Evolutionary conservation across 2,797 vertebrate genomes (phyloP).

Genomic region (Poeciliopsis turneri): DNA sequence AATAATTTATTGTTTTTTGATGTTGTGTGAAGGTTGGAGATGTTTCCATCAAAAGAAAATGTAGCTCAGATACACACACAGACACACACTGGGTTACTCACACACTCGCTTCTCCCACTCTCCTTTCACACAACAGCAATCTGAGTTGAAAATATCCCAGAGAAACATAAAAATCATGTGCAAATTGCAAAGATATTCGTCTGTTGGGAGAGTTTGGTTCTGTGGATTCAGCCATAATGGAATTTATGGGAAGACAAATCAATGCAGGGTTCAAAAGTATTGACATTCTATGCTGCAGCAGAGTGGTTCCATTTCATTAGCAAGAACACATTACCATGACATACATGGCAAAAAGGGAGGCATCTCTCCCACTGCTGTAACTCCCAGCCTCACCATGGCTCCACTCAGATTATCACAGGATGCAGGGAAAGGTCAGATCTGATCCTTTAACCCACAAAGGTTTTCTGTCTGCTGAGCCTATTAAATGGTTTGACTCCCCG

Average conservation of each 20-base stretch:
- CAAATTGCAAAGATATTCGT: background rate
- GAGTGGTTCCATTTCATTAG: background rate
- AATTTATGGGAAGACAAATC: background rate
- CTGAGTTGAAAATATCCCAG: background rate
- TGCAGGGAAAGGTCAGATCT: slow-evolving; percentile 6
- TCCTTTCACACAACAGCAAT: background rate
- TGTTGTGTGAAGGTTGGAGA: no score
- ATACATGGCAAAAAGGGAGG: background rate
- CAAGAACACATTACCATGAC: background rate
- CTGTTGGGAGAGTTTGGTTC: background rate
- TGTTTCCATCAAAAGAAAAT: background rate
- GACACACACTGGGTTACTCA: background rate
- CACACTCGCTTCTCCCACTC: background rate
- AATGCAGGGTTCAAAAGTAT: background rate
- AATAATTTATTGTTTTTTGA: no score
- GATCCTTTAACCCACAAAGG: slow-evolving; percentile 5
- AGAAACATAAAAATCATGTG: background rate
- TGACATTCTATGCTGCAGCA: background rate
- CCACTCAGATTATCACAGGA: slow-evolving; percentile 11
- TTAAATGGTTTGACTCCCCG: background rate
- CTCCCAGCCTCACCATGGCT: no score
- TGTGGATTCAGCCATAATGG: background rate
- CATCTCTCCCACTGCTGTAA: background rate
- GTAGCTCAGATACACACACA: background rate
- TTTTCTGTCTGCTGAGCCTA: background rate